Conservation (phyloP, 1,140 invertebrate species). For the Hyphantria cunea region DNA sequence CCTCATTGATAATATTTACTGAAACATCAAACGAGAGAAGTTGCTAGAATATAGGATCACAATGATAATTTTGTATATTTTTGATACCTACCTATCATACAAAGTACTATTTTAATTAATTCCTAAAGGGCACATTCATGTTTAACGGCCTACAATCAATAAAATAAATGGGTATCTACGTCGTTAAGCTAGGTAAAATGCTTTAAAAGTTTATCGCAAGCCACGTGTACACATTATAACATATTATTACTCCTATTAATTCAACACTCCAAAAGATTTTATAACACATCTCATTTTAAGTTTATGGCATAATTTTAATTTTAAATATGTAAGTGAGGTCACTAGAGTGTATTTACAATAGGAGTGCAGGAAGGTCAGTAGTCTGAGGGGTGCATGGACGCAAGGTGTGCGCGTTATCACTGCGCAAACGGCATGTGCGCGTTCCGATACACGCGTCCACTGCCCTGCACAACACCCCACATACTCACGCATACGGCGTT, state of each 20-base stretch:
- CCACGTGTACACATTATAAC: conserved; percentile 20
- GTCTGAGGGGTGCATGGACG: conserved; percentile 58
- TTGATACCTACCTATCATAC: too few relatives aligned
- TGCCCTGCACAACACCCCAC: conserved; percentile 41
- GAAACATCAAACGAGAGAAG: too few relatives aligned
- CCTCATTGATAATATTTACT: too few relatives aligned
- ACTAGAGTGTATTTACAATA: conserved; percentile 41
- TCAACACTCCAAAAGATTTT: too few relatives aligned
- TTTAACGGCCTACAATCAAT: conserved; percentile 20
- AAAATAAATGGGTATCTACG: conserved; percentile 9
- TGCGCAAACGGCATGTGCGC: conserved; percentile 64
- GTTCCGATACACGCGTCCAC: conserved; percentile 68
- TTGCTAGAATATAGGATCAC: too few relatives aligned
- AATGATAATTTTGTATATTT: too few relatives aligned
- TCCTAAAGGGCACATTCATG: not conserved
- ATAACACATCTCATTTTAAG: too few relatives aligned
- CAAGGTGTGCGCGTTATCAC: conserved; percentile 76
- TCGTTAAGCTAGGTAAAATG: conserved; percentile 3
- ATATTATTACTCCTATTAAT: too few relatives aligned
- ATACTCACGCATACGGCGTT: conserved; percentile 39
- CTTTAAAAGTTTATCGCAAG: conserved; percentile 5
- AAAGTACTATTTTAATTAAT: not conserved
- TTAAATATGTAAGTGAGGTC: conserved; percentile 23
- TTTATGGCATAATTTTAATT: conserved; percentile 28
- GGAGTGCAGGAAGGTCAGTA: conserved; percentile 62